phyloP scores from a whole-genome alignment of 2,113 vertebrate species.

The Okapia johnstoni region DNA sequence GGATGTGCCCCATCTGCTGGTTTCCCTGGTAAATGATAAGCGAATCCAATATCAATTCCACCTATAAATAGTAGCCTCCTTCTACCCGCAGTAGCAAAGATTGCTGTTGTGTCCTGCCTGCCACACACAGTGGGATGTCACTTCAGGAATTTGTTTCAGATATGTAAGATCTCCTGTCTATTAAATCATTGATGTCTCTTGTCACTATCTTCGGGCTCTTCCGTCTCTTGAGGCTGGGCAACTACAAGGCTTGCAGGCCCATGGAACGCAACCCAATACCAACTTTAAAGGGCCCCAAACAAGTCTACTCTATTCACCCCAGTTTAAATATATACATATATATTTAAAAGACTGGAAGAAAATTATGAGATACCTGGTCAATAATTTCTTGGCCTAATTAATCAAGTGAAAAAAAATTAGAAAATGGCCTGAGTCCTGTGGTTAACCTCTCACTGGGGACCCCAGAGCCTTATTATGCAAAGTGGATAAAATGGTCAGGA shows the following conservation, averaged over 20 bases:
- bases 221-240: background rate
- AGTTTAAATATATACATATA: background rate
- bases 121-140: background rate
- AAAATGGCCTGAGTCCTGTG: background rate
- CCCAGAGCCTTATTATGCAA: background rate
- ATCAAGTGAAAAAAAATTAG: background rate
- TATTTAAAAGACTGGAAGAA: background rate
- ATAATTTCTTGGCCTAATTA: background rate
- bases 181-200: background rate
- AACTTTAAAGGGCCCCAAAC: background rate
- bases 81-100: background rate
- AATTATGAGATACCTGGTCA: background rate
- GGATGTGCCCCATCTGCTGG: background rate
- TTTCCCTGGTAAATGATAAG: background rate
- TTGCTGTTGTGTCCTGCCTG: background rate
- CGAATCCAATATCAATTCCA: background rate
- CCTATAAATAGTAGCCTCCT: background rate
- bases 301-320: background rate
- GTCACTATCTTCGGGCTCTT: background rate
- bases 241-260: background rate
- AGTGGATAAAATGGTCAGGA: background rate
- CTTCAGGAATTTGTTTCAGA: background rate
- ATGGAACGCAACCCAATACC: background rate
- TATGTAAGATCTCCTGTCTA: background rate
- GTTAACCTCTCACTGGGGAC: background rate